phyloP scores from a whole-genome alignment of 1,140 invertebrate genomes.

The Drosophila lowei region DNA sequence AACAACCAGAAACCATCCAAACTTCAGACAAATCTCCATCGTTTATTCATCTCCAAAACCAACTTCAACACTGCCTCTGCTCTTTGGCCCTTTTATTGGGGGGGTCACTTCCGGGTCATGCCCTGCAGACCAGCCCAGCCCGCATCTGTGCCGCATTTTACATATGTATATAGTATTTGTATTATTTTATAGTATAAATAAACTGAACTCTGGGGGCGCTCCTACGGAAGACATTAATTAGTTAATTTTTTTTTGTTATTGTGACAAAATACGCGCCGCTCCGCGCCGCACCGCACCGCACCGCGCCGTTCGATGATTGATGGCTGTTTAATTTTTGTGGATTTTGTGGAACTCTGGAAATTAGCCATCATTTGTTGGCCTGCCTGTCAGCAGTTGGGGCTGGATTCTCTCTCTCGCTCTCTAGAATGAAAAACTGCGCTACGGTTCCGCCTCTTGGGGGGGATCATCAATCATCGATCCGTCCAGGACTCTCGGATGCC shows the following conservation, averaged over 20 bases:
- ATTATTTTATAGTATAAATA: background rate
- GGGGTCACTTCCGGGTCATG: no score
- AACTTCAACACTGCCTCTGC: no score
- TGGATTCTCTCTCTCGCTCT: no score
- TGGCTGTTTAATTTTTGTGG: conserved; percentile 47
- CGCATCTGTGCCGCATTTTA: background rate
- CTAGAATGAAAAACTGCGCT: no score
- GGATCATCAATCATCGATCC: conserved; percentile 20
- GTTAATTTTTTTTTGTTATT: conserved; percentile 56
- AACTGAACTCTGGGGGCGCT: conserved; percentile 8
- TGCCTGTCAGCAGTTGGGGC: conserved; percentile 43
- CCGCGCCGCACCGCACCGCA: no score
- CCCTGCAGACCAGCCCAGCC: no score
- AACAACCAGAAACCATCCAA: no score
- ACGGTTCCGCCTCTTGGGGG: no score
- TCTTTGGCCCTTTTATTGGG: no score
- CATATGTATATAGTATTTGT: background rate
- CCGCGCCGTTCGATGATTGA: conserved; percentile 36
- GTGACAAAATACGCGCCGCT: conserved; percentile 40
- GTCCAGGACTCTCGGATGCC: no score
- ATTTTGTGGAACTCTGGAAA: conserved; percentile 13
- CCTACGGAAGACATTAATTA: conserved; percentile 42
- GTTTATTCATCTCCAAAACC: no score
- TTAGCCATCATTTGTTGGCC: conserved; percentile 53
- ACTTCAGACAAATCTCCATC: no score